Evolutionary conservation across 2,888 invertebrate genomes (phyloP).

Genomic region (Drosophila incognita): DNA sequence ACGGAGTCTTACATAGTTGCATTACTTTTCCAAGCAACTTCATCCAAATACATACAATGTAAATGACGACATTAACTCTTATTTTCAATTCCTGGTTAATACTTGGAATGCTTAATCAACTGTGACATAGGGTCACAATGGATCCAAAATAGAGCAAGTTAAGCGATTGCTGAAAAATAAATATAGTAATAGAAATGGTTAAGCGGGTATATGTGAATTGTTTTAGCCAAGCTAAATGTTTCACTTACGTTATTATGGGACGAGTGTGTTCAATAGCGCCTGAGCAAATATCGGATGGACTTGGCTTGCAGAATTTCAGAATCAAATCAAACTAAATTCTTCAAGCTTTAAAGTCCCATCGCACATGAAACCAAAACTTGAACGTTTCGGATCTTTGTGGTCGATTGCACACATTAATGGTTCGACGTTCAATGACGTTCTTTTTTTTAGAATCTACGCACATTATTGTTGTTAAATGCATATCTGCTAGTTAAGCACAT

Average conservation of each 20-base stretch:
- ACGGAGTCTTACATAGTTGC: neutral
- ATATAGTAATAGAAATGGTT: constrained; percentile 32
- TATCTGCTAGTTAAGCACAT: neutral
- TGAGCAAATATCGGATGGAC: constrained; percentile 27
- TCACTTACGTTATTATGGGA: constrained; percentile 52
- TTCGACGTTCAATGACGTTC: constrained; percentile 84
- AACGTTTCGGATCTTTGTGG: constrained; percentile 33
- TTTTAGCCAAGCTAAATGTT: constrained; percentile 15
- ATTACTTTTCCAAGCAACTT: neutral
- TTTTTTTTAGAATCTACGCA: neutral
- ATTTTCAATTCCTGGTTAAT: neutral
- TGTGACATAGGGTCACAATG: constrained; percentile 13
- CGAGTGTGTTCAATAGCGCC: constrained; percentile 2
- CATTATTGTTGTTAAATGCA: neutral
- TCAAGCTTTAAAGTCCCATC: constrained; percentile 59
- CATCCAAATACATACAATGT: constrained; percentile 1
- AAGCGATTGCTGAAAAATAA: constrained; percentile 53
- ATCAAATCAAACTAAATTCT: constrained; percentile 53
- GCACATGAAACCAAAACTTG: constrained; percentile 24
- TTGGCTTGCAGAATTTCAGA: constrained; percentile 72
- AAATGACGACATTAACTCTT: neutral
- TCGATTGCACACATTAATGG: constrained; percentile 85
- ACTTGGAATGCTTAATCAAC: constrained; percentile 12
- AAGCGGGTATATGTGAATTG: constrained; percentile 19
- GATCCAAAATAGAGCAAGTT: constrained; percentile 18